Evolutionary conservation across 2,888 invertebrate species (phyloP).

Genomic region (Panzeria rudis): DNA sequence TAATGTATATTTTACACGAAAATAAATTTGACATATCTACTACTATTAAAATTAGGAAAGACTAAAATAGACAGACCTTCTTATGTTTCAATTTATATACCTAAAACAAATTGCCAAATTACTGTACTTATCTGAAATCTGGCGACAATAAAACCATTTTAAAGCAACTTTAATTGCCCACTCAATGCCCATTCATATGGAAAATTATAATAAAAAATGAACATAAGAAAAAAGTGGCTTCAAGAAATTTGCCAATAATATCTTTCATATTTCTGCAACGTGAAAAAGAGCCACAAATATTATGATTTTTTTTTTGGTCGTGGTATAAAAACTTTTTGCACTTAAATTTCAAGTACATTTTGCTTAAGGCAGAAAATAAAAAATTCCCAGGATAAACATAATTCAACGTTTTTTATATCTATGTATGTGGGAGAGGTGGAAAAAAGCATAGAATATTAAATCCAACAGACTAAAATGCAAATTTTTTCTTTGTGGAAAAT

Average conservation of each 20-base stretch:
- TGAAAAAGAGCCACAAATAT: not conserved
- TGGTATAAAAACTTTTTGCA: constrained; percentile 32
- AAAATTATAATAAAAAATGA: constrained; percentile 12
- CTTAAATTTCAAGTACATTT: constrained; percentile 42
- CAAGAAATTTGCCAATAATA: constrained; percentile 1
- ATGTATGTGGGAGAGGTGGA: not conserved
- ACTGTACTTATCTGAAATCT: not conserved
- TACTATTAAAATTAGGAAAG: too few relatives aligned
- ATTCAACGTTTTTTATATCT: constrained; percentile 28
- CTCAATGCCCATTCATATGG: constrained; percentile 12
- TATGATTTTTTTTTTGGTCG: not conserved
- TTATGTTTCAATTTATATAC: too few relatives aligned
- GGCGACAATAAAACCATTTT: constrained; percentile 11
- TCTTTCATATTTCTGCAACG: constrained; percentile 3
- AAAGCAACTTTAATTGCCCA: constrained; percentile 17
- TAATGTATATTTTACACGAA: too few relatives aligned
- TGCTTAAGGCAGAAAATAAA: constrained; percentile 15
- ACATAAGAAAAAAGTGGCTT: constrained; percentile 19
- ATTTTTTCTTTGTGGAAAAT: constrained; percentile 34
- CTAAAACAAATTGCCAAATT: not conserved
- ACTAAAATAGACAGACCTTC: too few relatives aligned
- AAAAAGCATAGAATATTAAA: not conserved
- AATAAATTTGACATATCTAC: too few relatives aligned
- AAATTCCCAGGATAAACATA: constrained; percentile 29
- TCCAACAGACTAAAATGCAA: constrained; percentile 54